phyloP scores from a whole-genome alignment of 92 coral and sea anemone genomes.

The Epizoanthus rinbou region DNA sequence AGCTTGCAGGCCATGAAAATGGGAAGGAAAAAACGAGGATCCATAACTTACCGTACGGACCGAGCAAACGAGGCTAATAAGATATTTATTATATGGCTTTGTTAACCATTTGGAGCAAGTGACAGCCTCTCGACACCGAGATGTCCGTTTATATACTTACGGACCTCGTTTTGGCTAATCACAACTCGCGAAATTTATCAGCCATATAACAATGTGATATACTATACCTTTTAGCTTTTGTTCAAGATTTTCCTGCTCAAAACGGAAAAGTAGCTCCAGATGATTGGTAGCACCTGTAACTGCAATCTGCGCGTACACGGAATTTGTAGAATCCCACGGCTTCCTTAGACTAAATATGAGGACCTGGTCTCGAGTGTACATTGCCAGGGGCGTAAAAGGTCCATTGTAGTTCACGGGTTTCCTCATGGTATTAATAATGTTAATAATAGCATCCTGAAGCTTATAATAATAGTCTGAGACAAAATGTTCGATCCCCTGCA shows the following conservation, averaged over 20 bases:
- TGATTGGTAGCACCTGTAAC: not conserved
- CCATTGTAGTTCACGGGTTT: slow-evolving; percentile 14
- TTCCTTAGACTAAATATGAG: slow-evolving; percentile 20
- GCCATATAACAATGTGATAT: too few species aligned
- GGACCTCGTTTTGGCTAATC: too few species aligned
- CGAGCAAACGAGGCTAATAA: too few species aligned
- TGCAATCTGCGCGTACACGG: slow-evolving; percentile 28
- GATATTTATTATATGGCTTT: too few species aligned
- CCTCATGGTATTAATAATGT: not conserved
- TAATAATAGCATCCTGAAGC: slow-evolving; percentile 3
- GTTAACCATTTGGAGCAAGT: too few species aligned
- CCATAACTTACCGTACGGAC: too few species aligned
- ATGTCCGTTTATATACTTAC: too few species aligned
- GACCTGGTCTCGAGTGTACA: slow-evolving; percentile 2
- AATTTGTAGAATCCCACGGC: slow-evolving; percentile 20
- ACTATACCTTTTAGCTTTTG: slow-evolving; percentile 16
- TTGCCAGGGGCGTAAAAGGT: not conserved
- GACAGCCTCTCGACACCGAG: too few species aligned
- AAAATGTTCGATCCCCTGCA: slow-evolving; percentile 58
- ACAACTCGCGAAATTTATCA: too few species aligned
- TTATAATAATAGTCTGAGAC: slow-evolving; percentile 66
- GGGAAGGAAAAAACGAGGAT: too few species aligned
- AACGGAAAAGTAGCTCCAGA: slow-evolving; percentile 14
- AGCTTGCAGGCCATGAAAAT: too few species aligned
- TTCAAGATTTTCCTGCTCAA: not conserved